A percentile compares a stretch with the other conserved stretches of the same genome.
These are phyloP conservation scores for Cheilosia scutellata DNA, from an alignment of 2,888 invertebrate genomes.

Conservation along the genomic window DNA sequence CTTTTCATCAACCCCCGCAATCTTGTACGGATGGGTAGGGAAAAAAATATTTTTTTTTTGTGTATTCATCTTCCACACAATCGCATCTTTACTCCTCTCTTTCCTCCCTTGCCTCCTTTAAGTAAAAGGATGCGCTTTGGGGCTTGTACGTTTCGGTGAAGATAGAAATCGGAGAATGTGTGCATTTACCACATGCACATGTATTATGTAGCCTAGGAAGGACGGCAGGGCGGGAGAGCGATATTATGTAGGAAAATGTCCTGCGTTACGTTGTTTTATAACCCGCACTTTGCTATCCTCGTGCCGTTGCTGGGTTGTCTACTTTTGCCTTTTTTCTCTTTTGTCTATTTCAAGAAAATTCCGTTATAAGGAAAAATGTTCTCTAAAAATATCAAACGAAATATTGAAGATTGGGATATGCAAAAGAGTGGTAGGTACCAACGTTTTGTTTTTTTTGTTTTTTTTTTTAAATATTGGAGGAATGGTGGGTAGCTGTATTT, in stretches of 20 bases:
- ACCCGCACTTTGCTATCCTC: conserved; percentile 2
- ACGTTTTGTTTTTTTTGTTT: too few relatives aligned
- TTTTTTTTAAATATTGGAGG: too few relatives aligned
- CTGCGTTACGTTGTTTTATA: conserved; percentile 27
- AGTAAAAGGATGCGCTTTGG: conserved; percentile 30
- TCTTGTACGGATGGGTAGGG: not conserved
- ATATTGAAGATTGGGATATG: not conserved
- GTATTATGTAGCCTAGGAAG: conserved; percentile 2
- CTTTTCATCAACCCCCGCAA: not conserved
- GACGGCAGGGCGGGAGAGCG: not conserved
- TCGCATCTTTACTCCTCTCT: conserved; percentile 26
- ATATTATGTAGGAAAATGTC: conserved; percentile 37
- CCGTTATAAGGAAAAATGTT: not conserved
- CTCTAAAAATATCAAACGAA: conserved; percentile 1
- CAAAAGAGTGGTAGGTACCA: not conserved
- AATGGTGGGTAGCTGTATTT: too few relatives aligned
- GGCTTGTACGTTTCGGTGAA: conserved; percentile 1
- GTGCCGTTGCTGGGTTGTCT: not conserved
- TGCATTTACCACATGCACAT: conserved; percentile 40
- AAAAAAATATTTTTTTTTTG: conserved; percentile 34
- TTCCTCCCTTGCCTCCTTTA: not conserved
- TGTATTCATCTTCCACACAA: conserved; percentile 63
- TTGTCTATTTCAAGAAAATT: conserved; percentile 1
- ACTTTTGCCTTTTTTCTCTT: conserved; percentile 1
- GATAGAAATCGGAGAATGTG: conserved; percentile 28